Evolutionary conservation across 2,113 vertebrate genomes (phyloP), one percentile per base, ranked within the genome.

Genomic region (Chaenogobius annularis): DNA sequence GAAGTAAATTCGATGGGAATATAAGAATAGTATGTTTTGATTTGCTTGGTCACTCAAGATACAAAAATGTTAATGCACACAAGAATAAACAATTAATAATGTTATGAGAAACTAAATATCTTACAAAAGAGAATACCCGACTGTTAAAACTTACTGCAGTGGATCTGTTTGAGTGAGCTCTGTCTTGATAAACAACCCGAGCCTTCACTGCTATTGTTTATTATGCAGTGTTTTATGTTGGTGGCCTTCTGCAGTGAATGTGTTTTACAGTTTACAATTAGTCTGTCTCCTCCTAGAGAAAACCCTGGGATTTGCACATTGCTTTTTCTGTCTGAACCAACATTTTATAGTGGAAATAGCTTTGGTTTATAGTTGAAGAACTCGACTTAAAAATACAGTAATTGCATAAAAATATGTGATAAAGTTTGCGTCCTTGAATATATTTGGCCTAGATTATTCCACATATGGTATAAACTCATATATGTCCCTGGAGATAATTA

Each of bases 191-290:
- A 23, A 59, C 23, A 59, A 7, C 56, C 56, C 3, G 56, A 23
- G 56, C 22, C 56, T 14, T 13, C 56, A 59, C 22, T 14, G 7
- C 23, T 26, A 15, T 59, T 31, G 56, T 59, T 59, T 26, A 59
- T 8, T 31, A 12, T 31, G 56, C 12, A 14, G 22, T 59, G 22
- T 10, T 59, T 59, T 59, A 59, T 59, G 56, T 14, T 2, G 13
- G 22, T 7, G 56, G 4, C 56, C 56, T 59, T 31, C 23, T 59
- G 56, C 56, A 31, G 23, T 59, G 56, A 59, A 26, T 59, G 56
- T 13, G 56, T 59, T 59, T 59, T 59, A 59, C 56, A 7, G 56
- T 59, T 59, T 59, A 59, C 22, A 59, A 59, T 59, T 59, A 59
- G 56, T 7, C 56, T 31, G 56, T 59, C 56, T 59, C 12, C 56